Conservation (phyloP, 1,140 invertebrate species). For the Zaprionus nigranus region DNA sequence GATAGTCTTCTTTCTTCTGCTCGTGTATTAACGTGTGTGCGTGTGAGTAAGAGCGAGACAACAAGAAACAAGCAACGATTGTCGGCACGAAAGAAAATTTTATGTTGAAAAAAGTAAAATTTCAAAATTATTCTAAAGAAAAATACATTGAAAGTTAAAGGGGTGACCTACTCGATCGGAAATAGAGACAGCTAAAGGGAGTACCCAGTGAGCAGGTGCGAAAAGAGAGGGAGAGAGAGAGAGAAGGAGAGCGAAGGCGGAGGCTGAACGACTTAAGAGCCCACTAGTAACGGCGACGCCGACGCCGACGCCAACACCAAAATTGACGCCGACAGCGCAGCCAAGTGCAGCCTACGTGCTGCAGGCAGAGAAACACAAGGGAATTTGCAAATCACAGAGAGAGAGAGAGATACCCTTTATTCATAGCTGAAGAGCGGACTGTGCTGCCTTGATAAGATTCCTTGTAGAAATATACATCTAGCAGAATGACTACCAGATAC, state of each 20-base stretch:
- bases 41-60: constrained; percentile 16
- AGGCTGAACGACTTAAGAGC: constrained; percentile 4
- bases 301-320: background rate
- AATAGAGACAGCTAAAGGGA: background rate
- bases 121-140: background rate
- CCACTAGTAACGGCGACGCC: constrained; percentile 17
- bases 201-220: constrained; percentile 1
- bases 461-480: background rate
- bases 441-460: background rate
- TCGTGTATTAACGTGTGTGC: background rate
- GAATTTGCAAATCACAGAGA: constrained; percentile 1
- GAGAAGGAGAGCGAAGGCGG: background rate
- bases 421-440: background rate
- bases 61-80: constrained; percentile 39
- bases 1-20: too few species aligned
- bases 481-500: too few species aligned
- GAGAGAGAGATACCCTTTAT: constrained; percentile 1
- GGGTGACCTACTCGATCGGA: constrained; percentile 5
- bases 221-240: background rate
- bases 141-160: constrained; percentile 31
- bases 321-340: constrained; percentile 3
- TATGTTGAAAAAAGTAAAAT: background rate
- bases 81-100: constrained; percentile 15
- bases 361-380: constrained; percentile 28
- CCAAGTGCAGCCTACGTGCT: constrained; percentile 30